Percentiles rank a stretch among this genome's conserved stretches.
These are phyloP conservation scores for Stigmatopora nigra DNA, from an alignment of 2,113 vertebrate species.

Conservation along the genomic window DNA sequence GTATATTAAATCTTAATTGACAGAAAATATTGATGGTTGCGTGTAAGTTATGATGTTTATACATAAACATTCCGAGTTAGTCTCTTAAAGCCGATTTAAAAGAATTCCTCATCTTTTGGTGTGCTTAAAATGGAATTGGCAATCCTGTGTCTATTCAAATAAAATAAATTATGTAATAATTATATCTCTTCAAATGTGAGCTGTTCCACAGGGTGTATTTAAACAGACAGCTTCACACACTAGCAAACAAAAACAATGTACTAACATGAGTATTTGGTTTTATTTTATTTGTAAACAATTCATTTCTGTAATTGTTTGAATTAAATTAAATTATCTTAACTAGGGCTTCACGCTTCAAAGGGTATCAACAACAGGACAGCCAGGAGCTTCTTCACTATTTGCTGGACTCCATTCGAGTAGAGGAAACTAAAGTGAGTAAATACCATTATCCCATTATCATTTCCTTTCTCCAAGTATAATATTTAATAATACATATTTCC, in stretches of 20 bases:
- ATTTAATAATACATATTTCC: too few relatives aligned
- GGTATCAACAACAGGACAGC: slow-evolving; percentile 96
- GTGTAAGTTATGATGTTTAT: neutral
- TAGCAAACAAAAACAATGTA: neutral
- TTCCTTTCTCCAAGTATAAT: too few relatives aligned
- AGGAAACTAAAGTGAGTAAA: slow-evolving; percentile 89
- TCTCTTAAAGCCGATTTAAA: neutral
- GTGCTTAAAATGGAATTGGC: neutral
- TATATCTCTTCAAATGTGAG: too few relatives aligned
- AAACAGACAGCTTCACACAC: too few relatives aligned
- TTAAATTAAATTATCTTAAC: slow-evolving; percentile 2
- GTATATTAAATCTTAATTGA: neutral
- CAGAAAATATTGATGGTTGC: neutral
- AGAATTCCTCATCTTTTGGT: neutral
- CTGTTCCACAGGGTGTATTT: too few relatives aligned
- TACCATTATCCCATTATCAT: neutral
- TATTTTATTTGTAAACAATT: neutral
- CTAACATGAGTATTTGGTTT: neutral
- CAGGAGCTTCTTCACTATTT: slow-evolving; percentile 95
- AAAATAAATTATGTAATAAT: neutral
- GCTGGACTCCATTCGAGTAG: slow-evolving; percentile 87
- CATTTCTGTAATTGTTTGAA: neutral
- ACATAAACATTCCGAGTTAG: neutral
- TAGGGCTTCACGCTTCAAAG: slow-evolving; percentile 95
- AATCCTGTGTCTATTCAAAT: neutral